Conservation (phyloP, 2,888 invertebrate genomes). For the Scaeva pyrastri region DNA sequence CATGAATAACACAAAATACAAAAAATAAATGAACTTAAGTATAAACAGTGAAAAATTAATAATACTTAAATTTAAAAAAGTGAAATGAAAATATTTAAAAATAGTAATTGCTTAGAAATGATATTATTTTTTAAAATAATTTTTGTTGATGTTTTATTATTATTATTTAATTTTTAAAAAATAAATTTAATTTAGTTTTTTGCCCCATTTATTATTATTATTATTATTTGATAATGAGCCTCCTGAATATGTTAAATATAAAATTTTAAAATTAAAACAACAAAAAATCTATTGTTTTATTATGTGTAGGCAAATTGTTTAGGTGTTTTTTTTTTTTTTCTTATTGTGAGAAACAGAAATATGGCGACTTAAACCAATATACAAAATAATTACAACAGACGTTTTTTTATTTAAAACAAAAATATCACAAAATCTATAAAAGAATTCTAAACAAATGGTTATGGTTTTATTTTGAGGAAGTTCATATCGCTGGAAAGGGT, state of each 20-base stretch:
- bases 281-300: slow-evolving; percentile 60
- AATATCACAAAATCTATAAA: slow-evolving; percentile 43
- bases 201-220: slow-evolving; percentile 59
- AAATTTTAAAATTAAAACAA: slow-evolving; percentile 47
- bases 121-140: slow-evolving; percentile 73
- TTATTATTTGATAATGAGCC: slow-evolving; percentile 71
- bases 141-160: slow-evolving; percentile 75
- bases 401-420: slow-evolving; percentile 53
- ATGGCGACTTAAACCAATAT: slow-evolving; percentile 53
- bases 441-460: slow-evolving; percentile 26
- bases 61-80: slow-evolving; percentile 36
- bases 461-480: slow-evolving; percentile 9
- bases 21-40: slow-evolving; percentile 36
- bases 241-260: slow-evolving; percentile 72
- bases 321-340: slow-evolving; percentile 26
- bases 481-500: neutral
- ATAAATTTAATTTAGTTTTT: slow-evolving; percentile 74
- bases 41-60: slow-evolving; percentile 48
- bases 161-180: slow-evolving; percentile 74
- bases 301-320: slow-evolving; percentile 66
- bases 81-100: slow-evolving; percentile 47
- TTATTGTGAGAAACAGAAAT: slow-evolving; percentile 49
- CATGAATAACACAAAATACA: slow-evolving; percentile 24
- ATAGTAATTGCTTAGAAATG: slow-evolving; percentile 73
- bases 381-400: slow-evolving; percentile 49